Evolutionary conservation across 1,140 invertebrate genomes (phyloP).

Genomic region (Rhopalosiphum padi): DNA sequence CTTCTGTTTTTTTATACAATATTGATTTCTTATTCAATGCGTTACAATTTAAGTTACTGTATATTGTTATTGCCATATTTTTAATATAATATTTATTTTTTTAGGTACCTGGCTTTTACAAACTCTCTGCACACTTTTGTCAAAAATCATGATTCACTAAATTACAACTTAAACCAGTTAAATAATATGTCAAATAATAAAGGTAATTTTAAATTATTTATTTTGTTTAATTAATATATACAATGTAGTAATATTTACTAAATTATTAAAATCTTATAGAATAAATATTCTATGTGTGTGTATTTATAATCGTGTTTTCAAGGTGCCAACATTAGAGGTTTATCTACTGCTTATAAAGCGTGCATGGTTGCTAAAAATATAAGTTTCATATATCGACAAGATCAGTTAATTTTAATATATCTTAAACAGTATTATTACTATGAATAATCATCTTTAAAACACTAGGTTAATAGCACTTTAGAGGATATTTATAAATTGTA

Average conservation of each 20-base stretch:
- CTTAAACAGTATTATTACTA: background rate
- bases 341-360: background rate
- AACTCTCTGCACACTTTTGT: conserved; percentile 36
- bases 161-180: conserved; percentile 52
- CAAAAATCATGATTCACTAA: conserved; percentile 46
- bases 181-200: conserved; percentile 44
- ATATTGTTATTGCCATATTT: background rate
- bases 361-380: background rate
- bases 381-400: background rate
- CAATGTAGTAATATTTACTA: background rate
- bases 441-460: background rate
- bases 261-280: background rate
- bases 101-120: conserved; percentile 51
- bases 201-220: conserved; percentile 34
- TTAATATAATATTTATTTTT: background rate
- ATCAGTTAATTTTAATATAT: background rate
- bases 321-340: background rate
- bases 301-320: background rate
- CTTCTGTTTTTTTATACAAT: background rate
- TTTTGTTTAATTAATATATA: background rate
- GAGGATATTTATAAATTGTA: no score
- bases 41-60: background rate
- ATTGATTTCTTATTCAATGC: background rate
- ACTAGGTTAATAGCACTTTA: background rate
- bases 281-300: background rate